Evolutionary conservation across 2,888 invertebrate species (phyloP).

Genomic region (Drosophila glabriapex): DNA sequence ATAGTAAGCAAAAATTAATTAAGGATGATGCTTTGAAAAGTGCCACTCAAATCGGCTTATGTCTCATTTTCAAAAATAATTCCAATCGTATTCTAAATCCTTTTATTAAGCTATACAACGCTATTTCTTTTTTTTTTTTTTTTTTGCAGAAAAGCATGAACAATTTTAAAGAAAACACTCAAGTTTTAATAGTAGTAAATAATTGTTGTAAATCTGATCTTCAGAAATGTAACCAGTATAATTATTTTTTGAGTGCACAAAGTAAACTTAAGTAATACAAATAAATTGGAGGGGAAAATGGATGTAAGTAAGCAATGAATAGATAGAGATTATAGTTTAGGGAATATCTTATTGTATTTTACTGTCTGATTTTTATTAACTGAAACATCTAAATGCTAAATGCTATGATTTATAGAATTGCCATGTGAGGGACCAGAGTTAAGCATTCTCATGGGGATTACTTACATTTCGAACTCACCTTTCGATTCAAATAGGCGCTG

Average conservation of each 20-base stretch:
- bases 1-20: background rate
- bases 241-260: background rate
- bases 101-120: background rate
- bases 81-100: background rate
- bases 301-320: background rate
- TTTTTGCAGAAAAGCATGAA: too few relatives aligned
- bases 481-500: slow-evolving; percentile 81
- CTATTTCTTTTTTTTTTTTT: too few relatives aligned
- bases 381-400: background rate
- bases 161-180: too few relatives aligned
- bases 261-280: background rate
- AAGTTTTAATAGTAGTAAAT: background rate
- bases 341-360: background rate
- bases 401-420: background rate
- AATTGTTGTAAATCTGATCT: background rate
- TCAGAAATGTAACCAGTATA: background rate
- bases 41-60: background rate
- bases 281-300: background rate
- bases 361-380: background rate
- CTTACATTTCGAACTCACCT: slow-evolving; percentile 82
- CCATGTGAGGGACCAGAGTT: slow-evolving; percentile 9
- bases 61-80: background rate
- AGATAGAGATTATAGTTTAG: background rate
- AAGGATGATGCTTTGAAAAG: background rate
- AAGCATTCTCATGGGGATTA: slow-evolving; percentile 64